A percentile compares a stretch with the other conserved stretches of the same genome.
Conservation (phyloP, 2,888 invertebrate genomes). For the Meiosimyza decipiens region DNA sequence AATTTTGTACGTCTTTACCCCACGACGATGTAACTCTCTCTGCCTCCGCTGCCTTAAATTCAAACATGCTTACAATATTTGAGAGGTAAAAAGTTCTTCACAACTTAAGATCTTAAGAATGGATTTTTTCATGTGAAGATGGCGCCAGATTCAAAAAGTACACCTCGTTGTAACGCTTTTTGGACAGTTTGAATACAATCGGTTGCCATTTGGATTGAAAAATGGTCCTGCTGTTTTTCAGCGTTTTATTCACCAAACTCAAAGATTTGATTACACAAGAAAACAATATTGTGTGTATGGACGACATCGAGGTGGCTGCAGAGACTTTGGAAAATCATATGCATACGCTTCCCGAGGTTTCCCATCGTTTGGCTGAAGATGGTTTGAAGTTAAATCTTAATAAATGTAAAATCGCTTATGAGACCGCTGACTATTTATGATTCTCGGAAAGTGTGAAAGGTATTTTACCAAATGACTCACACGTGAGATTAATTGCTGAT, state of each 20-base stretch:
- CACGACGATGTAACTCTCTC: too few species aligned
- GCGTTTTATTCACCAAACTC: conserved; percentile 35
- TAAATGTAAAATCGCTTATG: conserved; percentile 38
- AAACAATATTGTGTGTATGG: conserved; percentile 37
- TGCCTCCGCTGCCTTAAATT: conserved; percentile 38
- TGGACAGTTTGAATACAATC: conserved; percentile 38
- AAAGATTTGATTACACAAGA: conserved; percentile 33
- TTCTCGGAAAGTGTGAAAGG: conserved; percentile 35
- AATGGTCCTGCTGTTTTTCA: conserved; percentile 38
- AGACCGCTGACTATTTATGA: conserved; percentile 34
- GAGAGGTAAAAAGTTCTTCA: conserved; percentile 39
- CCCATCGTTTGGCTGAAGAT: conserved; percentile 27
- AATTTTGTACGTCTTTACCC: too few species aligned
- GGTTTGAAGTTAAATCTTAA: conserved; percentile 30
- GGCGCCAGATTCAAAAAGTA: conserved; percentile 41
- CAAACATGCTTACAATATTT: conserved; percentile 33
- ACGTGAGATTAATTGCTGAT: conserved; percentile 29
- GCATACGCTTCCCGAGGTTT: conserved; percentile 29
- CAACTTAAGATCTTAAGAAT: conserved; percentile 40
- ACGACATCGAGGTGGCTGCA: conserved; percentile 41
- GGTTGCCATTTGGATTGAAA: conserved; percentile 41
- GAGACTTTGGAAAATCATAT: conserved; percentile 33
- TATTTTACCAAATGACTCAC: conserved; percentile 32
- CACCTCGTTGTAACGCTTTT: conserved; percentile 44
- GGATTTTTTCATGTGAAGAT: conserved; percentile 42